A percentile compares a stretch with the other conserved stretches of the same genome.
These are phyloP conservation scores for Megamerina dolium DNA, from an alignment of 2,888 invertebrate genomes.

Conservation along the genomic window DNA sequence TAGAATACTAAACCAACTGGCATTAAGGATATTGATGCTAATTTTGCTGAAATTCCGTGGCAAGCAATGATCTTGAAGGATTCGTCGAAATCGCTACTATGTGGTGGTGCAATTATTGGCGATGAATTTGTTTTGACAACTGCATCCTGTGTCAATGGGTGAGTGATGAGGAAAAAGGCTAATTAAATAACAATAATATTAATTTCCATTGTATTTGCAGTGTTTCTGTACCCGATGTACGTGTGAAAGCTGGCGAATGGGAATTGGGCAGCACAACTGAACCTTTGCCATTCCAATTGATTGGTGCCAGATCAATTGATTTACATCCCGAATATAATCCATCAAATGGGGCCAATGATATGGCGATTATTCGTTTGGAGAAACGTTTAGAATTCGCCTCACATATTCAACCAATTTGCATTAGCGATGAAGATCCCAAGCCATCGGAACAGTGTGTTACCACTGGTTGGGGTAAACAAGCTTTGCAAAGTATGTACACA, in stretches of 20 bases:
- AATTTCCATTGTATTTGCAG: too few species aligned
- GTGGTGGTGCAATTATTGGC: slow-evolving; percentile 73
- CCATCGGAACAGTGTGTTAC: slow-evolving; percentile 61
- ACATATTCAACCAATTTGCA: slow-evolving; percentile 70
- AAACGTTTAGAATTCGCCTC: slow-evolving; percentile 60
- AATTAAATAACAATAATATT: too few species aligned
- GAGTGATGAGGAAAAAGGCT: slow-evolving; percentile 17
- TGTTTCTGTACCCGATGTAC: slow-evolving; percentile 52
- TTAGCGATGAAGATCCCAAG: slow-evolving; percentile 57
- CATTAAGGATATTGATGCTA: slow-evolving; percentile 40
- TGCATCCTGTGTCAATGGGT: slow-evolving; percentile 78
- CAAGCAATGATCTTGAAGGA: slow-evolving; percentile 75
- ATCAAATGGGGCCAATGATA: slow-evolving; percentile 59
- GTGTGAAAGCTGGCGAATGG: slow-evolving; percentile 79
- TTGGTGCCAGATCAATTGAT: slow-evolving; percentile 63
- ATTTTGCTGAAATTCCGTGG: slow-evolving; percentile 80
- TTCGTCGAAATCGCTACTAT: slow-evolving; percentile 65
- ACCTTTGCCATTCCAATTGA: slow-evolving; percentile 71
- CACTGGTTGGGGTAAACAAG: slow-evolving; percentile 78
- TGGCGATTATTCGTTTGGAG: slow-evolving; percentile 64
- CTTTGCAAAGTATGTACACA: slow-evolving; percentile 65
- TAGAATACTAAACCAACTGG: slow-evolving; percentile 44
- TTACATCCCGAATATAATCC: slow-evolving; percentile 65
- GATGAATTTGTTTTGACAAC: slow-evolving; percentile 69
- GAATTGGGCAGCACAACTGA: slow-evolving; percentile 75